These are phyloP conservation scores for Acomys russatus DNA, from an alignment of 2,797 vertebrate species.

Conservation along the genomic window DNA sequence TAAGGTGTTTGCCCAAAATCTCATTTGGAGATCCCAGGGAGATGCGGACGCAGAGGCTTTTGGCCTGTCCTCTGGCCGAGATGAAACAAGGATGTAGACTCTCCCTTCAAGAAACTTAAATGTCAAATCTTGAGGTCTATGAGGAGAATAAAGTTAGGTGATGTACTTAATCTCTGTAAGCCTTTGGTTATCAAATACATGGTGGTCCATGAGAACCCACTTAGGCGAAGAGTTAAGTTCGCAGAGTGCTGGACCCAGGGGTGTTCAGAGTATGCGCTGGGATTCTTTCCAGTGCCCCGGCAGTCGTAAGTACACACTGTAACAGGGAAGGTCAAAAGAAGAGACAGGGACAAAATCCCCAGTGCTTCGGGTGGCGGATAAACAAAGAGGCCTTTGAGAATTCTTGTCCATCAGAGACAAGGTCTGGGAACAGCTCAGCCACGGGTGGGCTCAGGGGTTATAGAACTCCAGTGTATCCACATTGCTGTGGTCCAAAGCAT, in stretches of 20 bases:
- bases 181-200: slow-evolving; percentile 1
- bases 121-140: background rate
- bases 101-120: background rate
- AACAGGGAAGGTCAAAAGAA: background rate
- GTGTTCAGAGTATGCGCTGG: rapidly evolving
- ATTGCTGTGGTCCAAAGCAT: background rate
- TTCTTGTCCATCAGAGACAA: background rate
- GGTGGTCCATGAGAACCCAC: background rate
- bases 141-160: background rate
- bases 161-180: background rate
- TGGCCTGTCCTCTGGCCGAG: background rate
- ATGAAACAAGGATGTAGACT: background rate
- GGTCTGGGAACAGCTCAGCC: background rate
- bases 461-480: background rate
- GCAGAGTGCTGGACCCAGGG: background rate
- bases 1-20: background rate
- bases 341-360: background rate
- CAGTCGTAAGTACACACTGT: background rate
- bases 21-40: background rate
- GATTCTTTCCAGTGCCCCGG: background rate
- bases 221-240: background rate
- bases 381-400: background rate
- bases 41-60: background rate
- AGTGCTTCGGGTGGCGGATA: background rate
- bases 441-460: background rate